Conservation (phyloP, 2,113 vertebrate species). For the Notechis scutatus region DNA sequence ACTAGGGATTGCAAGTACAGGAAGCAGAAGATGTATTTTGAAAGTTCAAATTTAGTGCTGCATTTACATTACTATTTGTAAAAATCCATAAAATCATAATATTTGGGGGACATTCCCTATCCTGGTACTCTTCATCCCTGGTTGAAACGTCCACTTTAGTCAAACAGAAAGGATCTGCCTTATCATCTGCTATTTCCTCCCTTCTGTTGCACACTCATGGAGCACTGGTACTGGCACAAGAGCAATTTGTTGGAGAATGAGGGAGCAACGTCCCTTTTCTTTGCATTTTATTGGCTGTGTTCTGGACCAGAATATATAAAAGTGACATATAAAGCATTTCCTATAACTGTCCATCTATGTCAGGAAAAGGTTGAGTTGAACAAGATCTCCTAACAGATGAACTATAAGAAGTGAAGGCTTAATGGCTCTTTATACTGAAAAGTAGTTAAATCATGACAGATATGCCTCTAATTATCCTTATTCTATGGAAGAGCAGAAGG, state of each 20-base stretch:
- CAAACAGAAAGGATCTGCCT: background rate
- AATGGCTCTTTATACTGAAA: background rate
- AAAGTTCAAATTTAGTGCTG: background rate
- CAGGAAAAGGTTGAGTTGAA: background rate
- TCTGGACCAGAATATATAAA: background rate
- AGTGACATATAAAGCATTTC: background rate
- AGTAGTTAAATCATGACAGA: background rate
- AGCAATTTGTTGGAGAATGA: background rate
- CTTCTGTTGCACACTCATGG: background rate
- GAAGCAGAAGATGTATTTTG: background rate
- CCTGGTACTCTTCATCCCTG: background rate
- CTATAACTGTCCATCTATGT: background rate
- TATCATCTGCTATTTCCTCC: background rate
- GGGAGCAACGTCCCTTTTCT: background rate
- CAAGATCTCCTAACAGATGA: background rate
- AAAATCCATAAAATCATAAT: background rate
- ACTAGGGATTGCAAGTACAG: background rate
- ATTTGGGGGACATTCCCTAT: background rate
- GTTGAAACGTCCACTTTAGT: background rate
- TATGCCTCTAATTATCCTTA: conserved; percentile 9
- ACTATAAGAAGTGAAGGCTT: background rate
- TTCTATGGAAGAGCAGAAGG: background rate
- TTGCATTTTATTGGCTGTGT: background rate
- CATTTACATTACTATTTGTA: background rate
- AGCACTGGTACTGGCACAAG: background rate